A percentile compares a stretch with the other conserved stretches of the same genome.
Conservation (phyloP, 2,113 vertebrate species). For the Beaufortia kweichowensis region DNA sequence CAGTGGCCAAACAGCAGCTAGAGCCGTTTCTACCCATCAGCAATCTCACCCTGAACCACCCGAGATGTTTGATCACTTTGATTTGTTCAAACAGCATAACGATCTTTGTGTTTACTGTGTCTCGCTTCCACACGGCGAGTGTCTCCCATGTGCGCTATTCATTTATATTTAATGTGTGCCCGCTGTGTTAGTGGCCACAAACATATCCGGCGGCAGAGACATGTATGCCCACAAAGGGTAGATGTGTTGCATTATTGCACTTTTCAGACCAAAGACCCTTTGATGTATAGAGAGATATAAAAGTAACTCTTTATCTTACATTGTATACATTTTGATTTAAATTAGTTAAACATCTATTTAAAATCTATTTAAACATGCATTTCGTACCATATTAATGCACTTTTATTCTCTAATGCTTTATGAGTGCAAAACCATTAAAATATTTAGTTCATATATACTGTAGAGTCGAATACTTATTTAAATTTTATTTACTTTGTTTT, state of each 20-base stretch:
- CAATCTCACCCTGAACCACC: background rate
- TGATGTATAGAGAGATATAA: no score
- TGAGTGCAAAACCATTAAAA: no score
- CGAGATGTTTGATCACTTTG: constrained; percentile 47
- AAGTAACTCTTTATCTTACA: no score
- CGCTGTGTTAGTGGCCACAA: constrained; percentile 38
- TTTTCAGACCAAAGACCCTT: background rate
- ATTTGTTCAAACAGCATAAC: constrained; percentile 56
- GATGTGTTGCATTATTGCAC: constrained; percentile 5
- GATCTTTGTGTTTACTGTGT: constrained; percentile 47
- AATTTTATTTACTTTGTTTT: no score
- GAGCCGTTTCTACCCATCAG: constrained; percentile 27
- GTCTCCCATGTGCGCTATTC: constrained; percentile 48
- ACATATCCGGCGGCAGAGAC: constrained; percentile 8
- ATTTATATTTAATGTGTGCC: constrained; percentile 58
- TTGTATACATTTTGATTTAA: no score
- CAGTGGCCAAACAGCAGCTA: constrained; percentile 27
- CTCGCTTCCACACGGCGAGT: constrained; percentile 14
- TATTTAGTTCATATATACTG: no score
- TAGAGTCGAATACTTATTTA: no score
- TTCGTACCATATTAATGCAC: no score
- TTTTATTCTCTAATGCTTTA: no score
- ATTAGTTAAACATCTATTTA: no score
- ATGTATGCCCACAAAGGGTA: constrained; percentile 4
- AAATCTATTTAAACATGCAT: no score